phyloP scores from a whole-genome alignment of 2,113 vertebrate genomes.

The Phasianus colchicus region DNA sequence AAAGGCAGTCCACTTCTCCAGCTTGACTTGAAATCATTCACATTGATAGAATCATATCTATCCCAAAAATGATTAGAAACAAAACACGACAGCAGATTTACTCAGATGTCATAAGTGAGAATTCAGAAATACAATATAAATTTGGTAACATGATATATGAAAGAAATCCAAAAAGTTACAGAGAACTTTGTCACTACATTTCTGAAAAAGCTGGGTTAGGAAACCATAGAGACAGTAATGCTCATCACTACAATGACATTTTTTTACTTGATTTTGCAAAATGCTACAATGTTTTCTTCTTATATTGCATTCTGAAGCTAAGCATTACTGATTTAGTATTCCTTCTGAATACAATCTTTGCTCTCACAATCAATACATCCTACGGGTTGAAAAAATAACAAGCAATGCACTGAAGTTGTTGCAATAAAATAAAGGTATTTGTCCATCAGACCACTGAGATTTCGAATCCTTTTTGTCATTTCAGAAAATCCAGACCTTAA shows the following conservation, averaged over 20 bases:
- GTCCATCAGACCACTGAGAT: neutral
- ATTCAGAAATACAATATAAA: neutral
- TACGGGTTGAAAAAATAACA: neutral
- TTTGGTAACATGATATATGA: neutral
- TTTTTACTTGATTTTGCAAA: neutral
- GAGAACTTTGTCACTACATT: neutral
- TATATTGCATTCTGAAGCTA: neutral
- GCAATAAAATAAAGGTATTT: neutral
- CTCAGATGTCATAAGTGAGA: neutral
- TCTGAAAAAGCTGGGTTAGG: neutral
- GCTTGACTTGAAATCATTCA: constrained; percentile 93
- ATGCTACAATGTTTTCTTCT: neutral
- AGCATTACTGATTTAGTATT: neutral
- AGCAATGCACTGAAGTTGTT: neutral
- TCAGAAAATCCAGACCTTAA: neutral
- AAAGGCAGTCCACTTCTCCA: constrained; percentile 94
- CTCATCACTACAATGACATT: accelerated
- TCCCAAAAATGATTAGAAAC: neutral
- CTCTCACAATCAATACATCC: neutral
- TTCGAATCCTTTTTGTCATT: neutral
- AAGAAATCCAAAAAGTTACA: neutral
- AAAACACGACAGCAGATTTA: neutral
- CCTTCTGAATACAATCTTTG: neutral
- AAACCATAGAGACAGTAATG: neutral
- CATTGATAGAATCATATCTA: constrained; percentile 84